Evolutionary conservation across 37 sponge, comb jelly and placozoan genomes (phyloP), one percentile per base, ranked within the genome.

Genomic region (Agelas oroides): DNA sequence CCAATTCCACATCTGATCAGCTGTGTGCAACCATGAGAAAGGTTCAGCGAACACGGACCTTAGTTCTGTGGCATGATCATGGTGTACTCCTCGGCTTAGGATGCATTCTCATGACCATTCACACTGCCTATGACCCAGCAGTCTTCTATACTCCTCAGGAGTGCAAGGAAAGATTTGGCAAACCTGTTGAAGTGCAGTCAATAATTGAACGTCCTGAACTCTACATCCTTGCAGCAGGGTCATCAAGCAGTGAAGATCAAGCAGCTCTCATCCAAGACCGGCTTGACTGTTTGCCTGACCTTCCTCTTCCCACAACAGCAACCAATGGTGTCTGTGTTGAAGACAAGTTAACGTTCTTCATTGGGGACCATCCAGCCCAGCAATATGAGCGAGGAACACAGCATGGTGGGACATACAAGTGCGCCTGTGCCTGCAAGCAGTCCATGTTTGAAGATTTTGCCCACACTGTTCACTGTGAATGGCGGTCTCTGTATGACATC

Each of bases 351-450:
- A 24, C 35, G 41, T 84, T 84, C 52, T 84, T 84, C 64, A 34
- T 75, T 59, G 84, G 84, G 17, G 84, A 84, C 68, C 65, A 84
- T 35, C 73, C 73, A 23, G 84, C 84, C 28, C n/a, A n/a, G n/a
- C n/a, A n/a, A n/a, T n/a, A n/a, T n/a, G n/a, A n/a, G n/a, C n/a
- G n/a, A n/a, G n/a, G 85, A 27, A 75, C 77, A 24, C 76, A 84
- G 53, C 56, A 53, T 23, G 85, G 85, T 13, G 85, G 85, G 25
- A 75, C 37, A 15, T 84, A 34, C 73, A 36, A 60, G n/a, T 84
- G 85, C 65, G 53, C 52, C 19, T 76, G 85, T 76, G 76, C 27
- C n/a, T n/a, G 6, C 28, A 73, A 24, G 24, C 24, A 8, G 6
- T 8, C 21, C 15, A 64, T 25, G 36, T 41, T 74, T 24, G 57